A percentile compares a stretch with the other conserved stretches of the same genome.
phyloP scores from a whole-genome alignment of 2,888 invertebrate species.

The Steinernema hermaphroditum region DNA sequence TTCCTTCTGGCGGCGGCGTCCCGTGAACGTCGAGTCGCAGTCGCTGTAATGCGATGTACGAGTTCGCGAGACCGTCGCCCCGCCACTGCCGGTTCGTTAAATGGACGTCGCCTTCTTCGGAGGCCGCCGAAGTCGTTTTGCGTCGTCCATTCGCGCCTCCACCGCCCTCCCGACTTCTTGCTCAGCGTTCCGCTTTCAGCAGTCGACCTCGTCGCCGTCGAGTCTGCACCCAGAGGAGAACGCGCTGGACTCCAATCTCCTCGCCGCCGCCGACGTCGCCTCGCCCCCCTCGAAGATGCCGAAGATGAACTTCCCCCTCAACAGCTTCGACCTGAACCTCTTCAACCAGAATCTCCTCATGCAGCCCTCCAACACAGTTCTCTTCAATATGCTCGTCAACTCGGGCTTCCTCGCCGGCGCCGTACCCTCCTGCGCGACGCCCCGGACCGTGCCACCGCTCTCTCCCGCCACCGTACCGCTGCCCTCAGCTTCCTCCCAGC shows the following conservation, averaged over 20 bases:
- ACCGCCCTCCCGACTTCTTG: not conserved
- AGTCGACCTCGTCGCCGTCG: not conserved
- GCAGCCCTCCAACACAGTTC: not conserved
- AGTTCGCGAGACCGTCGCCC: conserved; percentile 24
- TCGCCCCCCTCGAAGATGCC: conserved; percentile 23
- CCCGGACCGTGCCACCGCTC: too few relatives aligned
- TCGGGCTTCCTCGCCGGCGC: not conserved
- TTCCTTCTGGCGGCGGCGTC: conserved; percentile 19
- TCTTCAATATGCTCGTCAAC: not conserved
- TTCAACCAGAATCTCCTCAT: conserved; percentile 1
- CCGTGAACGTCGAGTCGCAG: too few relatives aligned
- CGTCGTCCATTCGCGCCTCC: conserved; percentile 17
- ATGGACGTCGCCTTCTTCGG: conserved; percentile 9
- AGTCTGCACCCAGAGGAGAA: conserved; percentile 18
- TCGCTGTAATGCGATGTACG: conserved; percentile 23
- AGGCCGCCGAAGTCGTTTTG: conserved; percentile 16
- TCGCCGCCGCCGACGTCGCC: not conserved
- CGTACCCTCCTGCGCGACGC: too few relatives aligned
- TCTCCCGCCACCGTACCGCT: not conserved
- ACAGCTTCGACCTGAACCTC: conserved; percentile 10
- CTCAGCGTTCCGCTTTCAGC: not conserved
- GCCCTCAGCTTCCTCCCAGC: too few relatives aligned
- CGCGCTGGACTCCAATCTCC: not conserved
- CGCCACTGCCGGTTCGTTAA: conserved; percentile 7
- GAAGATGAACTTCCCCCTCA: not conserved